Conservation (phyloP, 2,797 vertebrate genomes). For the Hoplostethus mediterraneus region DNA sequence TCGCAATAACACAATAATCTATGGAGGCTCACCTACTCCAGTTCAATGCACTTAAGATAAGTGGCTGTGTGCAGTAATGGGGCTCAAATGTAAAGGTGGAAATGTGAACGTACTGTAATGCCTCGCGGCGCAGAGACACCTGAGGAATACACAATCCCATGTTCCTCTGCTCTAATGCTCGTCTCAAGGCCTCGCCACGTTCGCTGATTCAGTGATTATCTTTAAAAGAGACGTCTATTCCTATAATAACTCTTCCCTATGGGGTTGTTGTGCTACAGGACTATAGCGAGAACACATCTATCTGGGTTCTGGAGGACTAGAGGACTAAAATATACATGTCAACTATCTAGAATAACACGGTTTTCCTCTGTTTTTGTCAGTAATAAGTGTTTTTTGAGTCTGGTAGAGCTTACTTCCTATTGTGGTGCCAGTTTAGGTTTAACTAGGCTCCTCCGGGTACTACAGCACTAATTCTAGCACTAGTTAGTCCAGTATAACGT, state of each 20-base stretch:
- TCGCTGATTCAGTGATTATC: conserved; percentile 50
- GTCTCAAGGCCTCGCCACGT: conserved; percentile 44
- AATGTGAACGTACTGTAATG: conserved; percentile 54
- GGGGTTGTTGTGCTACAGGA: not conserved
- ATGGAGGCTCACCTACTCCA: conserved; percentile 23
- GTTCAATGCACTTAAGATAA: conserved; percentile 57
- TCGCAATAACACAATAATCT: conserved; percentile 29
- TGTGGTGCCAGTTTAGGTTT: not conserved
- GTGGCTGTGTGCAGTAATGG: conserved; percentile 46
- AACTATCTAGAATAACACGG: conserved; percentile 30
- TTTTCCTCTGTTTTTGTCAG: no score
- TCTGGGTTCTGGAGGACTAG: not conserved
- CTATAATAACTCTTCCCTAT: not conserved
- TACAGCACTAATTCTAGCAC: not conserved
- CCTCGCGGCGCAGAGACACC: conserved; percentile 37
- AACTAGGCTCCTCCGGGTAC: not conserved
- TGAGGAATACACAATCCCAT: conserved; percentile 54
- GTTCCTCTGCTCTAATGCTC: conserved; percentile 45
- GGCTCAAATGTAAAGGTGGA: conserved; percentile 57
- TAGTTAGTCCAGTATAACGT: no score
- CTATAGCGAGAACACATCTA: not conserved
- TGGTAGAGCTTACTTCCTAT: no score
- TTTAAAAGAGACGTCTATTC: conserved; percentile 30
- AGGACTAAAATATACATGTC: conserved; percentile 38
- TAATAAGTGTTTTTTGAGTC: no score